Conservation (phyloP, 2,797 vertebrate genomes). For the Gadopsis bispinosus region DNA sequence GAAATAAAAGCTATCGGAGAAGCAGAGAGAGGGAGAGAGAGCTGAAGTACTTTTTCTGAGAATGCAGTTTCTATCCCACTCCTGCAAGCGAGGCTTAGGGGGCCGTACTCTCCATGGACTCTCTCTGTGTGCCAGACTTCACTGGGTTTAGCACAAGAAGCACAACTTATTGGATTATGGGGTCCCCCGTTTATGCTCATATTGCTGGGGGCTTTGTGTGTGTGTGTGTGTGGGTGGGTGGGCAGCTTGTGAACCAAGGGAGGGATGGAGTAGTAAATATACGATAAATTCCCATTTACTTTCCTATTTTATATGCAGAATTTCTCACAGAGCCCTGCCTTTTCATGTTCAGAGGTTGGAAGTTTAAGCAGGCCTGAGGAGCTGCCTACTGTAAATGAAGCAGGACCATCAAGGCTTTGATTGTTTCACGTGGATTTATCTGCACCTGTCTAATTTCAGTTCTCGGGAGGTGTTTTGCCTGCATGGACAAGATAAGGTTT, state of each 20-base stretch:
- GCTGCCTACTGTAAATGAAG: slow-evolving; percentile 7
- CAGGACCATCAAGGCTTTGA: slow-evolving; percentile 17
- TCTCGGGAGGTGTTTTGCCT: slow-evolving; percentile 42
- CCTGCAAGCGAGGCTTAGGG: slow-evolving; percentile 68
- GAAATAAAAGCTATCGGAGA: slow-evolving; percentile 42
- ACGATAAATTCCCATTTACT: slow-evolving; percentile 58
- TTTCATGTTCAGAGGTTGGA: slow-evolving; percentile 55
- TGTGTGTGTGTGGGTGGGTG: slow-evolving; percentile 51
- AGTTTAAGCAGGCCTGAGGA: slow-evolving; percentile 42
- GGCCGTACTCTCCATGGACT: slow-evolving; percentile 56
- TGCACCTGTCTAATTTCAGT: slow-evolving; percentile 50
- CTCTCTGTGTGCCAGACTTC: slow-evolving; percentile 73
- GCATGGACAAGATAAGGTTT: slow-evolving; percentile 52
- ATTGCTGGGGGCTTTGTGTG: slow-evolving; percentile 58
- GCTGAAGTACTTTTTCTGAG: slow-evolving; percentile 63
- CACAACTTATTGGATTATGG: slow-evolving; percentile 80
- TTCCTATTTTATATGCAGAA: slow-evolving; percentile 36
- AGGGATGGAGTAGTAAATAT: slow-evolving; percentile 54
- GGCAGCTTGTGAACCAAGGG: slow-evolving; percentile 49
- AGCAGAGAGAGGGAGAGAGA: slow-evolving; percentile 47
- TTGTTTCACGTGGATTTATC: slow-evolving; percentile 56
- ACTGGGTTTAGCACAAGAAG: slow-evolving; percentile 77
- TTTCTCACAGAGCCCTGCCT: slow-evolving; percentile 34
- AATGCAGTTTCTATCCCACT: slow-evolving; percentile 63
- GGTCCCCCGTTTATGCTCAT: slow-evolving; percentile 69